Conservation (phyloP, 2,797 vertebrate species). For the Danionella dracula region DNA sequence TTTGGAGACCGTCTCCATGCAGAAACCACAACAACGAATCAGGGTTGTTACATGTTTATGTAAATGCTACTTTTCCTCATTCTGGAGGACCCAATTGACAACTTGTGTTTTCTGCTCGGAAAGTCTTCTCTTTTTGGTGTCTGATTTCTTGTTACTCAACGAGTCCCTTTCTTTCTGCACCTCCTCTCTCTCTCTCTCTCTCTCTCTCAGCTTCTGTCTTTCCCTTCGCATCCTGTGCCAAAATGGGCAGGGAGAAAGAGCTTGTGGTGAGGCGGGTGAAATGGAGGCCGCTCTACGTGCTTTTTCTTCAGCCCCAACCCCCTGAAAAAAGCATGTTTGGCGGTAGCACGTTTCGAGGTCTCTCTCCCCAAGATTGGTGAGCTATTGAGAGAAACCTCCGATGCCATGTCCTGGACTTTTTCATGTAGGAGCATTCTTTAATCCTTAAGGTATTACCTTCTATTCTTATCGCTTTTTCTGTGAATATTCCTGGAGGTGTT, state of each 20-base stretch:
- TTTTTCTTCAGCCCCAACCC: slow-evolving; percentile 45
- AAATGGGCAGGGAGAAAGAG: slow-evolving; percentile 71
- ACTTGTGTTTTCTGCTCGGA: background rate
- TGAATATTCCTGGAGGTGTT: background rate
- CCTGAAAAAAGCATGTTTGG: slow-evolving; percentile 30
- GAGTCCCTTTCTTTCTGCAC: slow-evolving; percentile 2
- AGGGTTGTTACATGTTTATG: no score
- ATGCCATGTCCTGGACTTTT: slow-evolving; percentile 69
- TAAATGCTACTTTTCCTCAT: background rate
- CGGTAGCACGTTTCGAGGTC: slow-evolving; percentile 52
- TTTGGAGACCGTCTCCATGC: background rate
- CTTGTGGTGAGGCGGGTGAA: slow-evolving; percentile 66
- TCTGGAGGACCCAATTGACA: background rate
- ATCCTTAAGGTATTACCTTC: slow-evolving; percentile 68
- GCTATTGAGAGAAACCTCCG: slow-evolving; percentile 53
- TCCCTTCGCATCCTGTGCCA: slow-evolving; percentile 71
- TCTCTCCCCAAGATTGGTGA: slow-evolving; percentile 51
- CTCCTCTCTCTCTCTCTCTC: slow-evolving; percentile 7
- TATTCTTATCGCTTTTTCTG: slow-evolving; percentile 45
- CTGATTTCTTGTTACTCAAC: slow-evolving; percentile 13
- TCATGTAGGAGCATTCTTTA: slow-evolving; percentile 42
- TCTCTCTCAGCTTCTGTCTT: slow-evolving; percentile 53
- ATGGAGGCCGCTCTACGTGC: slow-evolving; percentile 65
- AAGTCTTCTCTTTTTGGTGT: background rate
- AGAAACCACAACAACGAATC: background rate